Conservation (phyloP, 2,113 vertebrate genomes). For the Irena cyanogastra region DNA sequence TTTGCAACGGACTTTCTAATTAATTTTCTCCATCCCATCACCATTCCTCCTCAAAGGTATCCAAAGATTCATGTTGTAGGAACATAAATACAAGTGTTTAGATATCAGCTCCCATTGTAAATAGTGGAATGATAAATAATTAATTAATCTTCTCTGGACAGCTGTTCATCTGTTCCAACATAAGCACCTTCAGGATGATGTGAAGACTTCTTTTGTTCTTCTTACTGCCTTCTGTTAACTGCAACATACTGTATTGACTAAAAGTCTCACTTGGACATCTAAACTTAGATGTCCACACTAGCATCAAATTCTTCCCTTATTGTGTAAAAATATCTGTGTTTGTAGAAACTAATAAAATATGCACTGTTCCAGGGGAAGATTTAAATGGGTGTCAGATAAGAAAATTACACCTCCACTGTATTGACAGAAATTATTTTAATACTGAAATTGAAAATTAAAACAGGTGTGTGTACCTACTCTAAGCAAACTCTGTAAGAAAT, state of each 20-base stretch:
- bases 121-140: neutral
- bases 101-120: neutral
- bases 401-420: fast-evolving
- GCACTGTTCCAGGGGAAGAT: neutral
- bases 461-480: neutral
- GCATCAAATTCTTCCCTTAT: neutral
- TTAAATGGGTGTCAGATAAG: neutral
- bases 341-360: neutral
- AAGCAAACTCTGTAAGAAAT: neutral
- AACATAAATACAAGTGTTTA: neutral
- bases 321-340: neutral
- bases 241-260: neutral
- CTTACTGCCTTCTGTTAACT: neutral
- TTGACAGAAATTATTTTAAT: neutral
- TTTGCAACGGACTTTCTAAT: neutral
- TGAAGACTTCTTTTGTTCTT: neutral
- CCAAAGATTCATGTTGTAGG: neutral
- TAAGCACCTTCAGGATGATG: neutral
- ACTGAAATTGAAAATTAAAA: neutral
- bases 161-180: neutral
- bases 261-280: neutral
- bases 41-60: neutral
- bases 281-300: neutral
- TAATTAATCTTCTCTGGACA: neutral
- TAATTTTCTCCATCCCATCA: neutral